Base-by-base conservation (phyloP, 2,888 invertebrate species). In the Amblyjoppa proteus region DNA sequence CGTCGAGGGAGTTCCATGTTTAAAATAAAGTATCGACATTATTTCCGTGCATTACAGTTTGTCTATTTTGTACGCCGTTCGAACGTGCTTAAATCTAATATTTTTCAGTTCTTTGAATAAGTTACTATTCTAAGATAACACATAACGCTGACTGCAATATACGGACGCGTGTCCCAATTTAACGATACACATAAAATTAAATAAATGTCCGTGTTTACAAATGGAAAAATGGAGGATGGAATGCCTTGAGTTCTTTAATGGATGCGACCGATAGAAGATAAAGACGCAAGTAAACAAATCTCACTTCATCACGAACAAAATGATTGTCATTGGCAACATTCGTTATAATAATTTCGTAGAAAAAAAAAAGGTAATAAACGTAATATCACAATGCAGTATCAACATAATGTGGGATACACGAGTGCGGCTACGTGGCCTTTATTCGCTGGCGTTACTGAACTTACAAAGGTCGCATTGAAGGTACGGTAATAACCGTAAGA, bases 401-500 rank as follows among this genome's bases (percentile, higher is more conserved):
- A 58, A 25, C 25, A 58, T 11, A 58, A 28, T 11, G 20, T 28
- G 11, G 25, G 11, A 58, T 28, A 11, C 58, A 25, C 20, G 28
- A 58, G 11, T 45, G 31, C 13, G 13, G 31, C 5, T 61, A 13
- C 61, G 16, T 16, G 16, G 34, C 11, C 13, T 61, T 61, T 61
- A 34, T 34, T 16, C 31, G 13, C 16, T 34, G 34, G 61, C 4
- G 58, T 58, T 25, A 28, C 28, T 31, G 31, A 16, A 16, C 16
- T 13, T 61, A 28, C 16, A 61, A 31, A 31, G 34, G 61, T 34
- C 34, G 61, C 34, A 34, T 16, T 5, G 61, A 31, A 28, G 31
- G 34, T 31, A 31, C 61, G 13, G 61, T 61, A 16, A 61, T 61
- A 61, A 61, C 28, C 61, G 61, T 61, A 61, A 61, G 34, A 61